Evolutionary conservation across 2,113 vertebrate genomes (phyloP).

Genomic region (Nyctibius bracteatus): DNA sequence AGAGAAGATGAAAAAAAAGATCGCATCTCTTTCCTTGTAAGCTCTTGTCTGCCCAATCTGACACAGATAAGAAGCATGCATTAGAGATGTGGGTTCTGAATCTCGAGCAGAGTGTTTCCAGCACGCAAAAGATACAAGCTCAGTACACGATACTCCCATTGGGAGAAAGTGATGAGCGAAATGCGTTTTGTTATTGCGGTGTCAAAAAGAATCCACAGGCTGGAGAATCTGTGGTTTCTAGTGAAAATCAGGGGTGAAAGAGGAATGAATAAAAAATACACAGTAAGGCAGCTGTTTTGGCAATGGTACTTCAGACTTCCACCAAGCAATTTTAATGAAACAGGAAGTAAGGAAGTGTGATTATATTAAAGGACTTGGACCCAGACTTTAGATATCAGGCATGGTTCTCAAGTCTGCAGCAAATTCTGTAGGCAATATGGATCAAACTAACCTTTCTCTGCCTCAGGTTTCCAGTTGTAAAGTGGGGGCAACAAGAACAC

Average conservation of each 20-base stretch:
- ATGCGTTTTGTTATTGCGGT: neutral
- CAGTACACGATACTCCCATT: neutral
- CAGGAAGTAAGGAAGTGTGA: neutral
- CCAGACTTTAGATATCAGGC: neutral
- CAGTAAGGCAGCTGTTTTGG: neutral
- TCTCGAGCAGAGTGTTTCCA: neutral
- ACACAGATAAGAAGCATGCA: accelerated
- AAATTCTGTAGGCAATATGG: neutral
- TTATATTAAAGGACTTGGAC: neutral
- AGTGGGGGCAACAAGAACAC: neutral
- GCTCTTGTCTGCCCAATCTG: neutral
- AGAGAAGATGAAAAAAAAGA: neutral
- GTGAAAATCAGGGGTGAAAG: neutral
- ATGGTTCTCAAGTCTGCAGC: neutral
- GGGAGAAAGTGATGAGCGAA: constrained; percentile 5
- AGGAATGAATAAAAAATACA: neutral
- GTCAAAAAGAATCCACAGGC: neutral
- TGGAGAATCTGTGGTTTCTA: neutral
- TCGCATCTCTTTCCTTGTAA: neutral
- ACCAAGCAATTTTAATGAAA: neutral
- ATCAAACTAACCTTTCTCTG: neutral
- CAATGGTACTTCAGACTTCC: neutral
- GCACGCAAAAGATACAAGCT: neutral
- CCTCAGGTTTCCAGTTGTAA: neutral
- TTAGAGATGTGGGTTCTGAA: neutral